phyloP scores from a whole-genome alignment of 2,888 invertebrate species.

The Caenorhabditis imperialis region DNA sequence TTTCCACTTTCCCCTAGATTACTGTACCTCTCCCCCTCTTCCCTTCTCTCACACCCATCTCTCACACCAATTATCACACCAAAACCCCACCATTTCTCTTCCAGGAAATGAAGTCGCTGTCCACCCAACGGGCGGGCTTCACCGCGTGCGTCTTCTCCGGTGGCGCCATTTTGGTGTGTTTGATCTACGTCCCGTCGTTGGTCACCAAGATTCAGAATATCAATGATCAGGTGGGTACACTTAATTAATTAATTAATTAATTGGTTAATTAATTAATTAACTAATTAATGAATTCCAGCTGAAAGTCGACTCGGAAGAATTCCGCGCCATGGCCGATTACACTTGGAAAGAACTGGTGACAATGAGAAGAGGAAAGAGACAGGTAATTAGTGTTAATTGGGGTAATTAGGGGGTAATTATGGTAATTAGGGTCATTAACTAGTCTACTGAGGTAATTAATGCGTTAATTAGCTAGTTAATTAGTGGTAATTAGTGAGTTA shows the following conservation, averaged over 20 bases:
- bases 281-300: conserved; percentile 46
- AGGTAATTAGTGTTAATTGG: conserved; percentile 36
- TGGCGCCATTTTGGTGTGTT: conserved; percentile 59
- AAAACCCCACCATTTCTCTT: not conserved
- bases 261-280: not conserved
- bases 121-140: conserved; percentile 62
- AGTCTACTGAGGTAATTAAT: no score
- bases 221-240: conserved; percentile 57
- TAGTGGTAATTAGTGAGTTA: no score
- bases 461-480: no score
- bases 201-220: conserved; percentile 68
- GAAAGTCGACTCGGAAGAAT: conserved; percentile 67
- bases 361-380: conserved; percentile 62
- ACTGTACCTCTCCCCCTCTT: no score
- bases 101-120: conserved; percentile 41
- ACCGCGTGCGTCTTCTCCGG: conserved; percentile 62
- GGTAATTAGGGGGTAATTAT: no score
- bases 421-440: no score
- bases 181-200: conserved; percentile 66
- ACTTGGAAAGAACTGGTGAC: conserved; percentile 66
- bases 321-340: conserved; percentile 66
- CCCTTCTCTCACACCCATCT: not conserved
- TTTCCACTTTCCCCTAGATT: no score
- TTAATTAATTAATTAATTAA: not conserved
- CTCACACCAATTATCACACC: conserved; percentile 2